phyloP scores from a whole-genome alignment of 2,113 vertebrate species.

The Syngnathoides biaculeatus region DNA sequence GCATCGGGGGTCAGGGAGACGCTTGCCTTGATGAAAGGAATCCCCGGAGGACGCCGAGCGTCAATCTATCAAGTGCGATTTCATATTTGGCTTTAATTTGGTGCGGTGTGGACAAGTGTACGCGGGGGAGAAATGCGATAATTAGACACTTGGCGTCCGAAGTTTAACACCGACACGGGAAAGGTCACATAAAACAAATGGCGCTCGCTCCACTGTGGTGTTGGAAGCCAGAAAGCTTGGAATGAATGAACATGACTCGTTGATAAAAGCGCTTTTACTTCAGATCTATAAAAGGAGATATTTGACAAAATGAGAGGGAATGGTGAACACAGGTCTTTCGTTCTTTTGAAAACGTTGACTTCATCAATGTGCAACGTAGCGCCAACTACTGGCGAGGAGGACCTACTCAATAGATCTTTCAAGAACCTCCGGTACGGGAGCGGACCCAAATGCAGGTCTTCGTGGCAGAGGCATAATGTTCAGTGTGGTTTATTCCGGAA shows the following conservation, averaged over 20 bases:
- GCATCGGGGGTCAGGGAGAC: slow-evolving; percentile 51
- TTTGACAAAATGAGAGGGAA: too few relatives aligned
- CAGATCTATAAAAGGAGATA: too few relatives aligned
- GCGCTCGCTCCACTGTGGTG: neutral
- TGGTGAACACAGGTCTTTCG: too few relatives aligned
- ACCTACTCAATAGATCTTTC: too few relatives aligned
- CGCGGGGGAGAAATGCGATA: slow-evolving; percentile 39
- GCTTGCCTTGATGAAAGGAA: slow-evolving; percentile 56
- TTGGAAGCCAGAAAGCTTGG: neutral
- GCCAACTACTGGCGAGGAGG: too few relatives aligned
- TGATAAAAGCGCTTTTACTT: too few relatives aligned
- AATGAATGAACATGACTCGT: neutral
- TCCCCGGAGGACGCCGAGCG: slow-evolving; percentile 46
- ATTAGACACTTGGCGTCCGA: slow-evolving; percentile 33
- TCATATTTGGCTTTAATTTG: slow-evolving; percentile 53
- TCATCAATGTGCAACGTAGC: too few relatives aligned
- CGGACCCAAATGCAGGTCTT: too few relatives aligned
- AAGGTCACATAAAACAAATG: slow-evolving; percentile 1
- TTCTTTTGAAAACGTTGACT: too few relatives aligned
- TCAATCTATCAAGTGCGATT: slow-evolving; percentile 56
- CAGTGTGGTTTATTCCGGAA: too few relatives aligned
- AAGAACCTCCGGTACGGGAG: too few relatives aligned
- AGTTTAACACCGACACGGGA: slow-evolving; percentile 7
- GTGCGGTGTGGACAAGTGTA: slow-evolving; percentile 39
- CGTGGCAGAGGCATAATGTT: too few relatives aligned